Conservation (phyloP, 2,888 invertebrate species). For the Ellobium chinense region DNA sequence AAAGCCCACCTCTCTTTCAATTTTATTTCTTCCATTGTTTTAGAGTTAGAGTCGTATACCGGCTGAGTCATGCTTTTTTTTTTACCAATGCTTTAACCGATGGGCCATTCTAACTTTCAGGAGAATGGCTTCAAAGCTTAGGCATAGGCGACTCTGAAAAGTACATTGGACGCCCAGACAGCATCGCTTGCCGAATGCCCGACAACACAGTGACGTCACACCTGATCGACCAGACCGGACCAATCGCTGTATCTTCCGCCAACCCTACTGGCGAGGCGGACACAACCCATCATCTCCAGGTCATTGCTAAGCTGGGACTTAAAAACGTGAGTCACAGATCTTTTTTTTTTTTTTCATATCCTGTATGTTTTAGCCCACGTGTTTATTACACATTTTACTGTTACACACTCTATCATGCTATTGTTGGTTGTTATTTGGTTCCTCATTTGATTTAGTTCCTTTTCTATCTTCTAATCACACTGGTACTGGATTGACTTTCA, state of each 20-base stretch:
- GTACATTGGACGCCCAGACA: conserved; percentile 62
- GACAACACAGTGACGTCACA: conserved; percentile 61
- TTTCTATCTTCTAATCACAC: too few species aligned
- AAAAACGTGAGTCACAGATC: conserved; percentile 57
- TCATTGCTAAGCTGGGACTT: conserved; percentile 62
- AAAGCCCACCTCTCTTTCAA: too few species aligned
- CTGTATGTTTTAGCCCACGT: neutral
- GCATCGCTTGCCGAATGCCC: conserved; percentile 66
- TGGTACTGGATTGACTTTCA: too few species aligned
- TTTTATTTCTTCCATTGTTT: too few species aligned
- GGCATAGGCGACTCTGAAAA: conserved; percentile 60
- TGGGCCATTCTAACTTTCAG: conserved; percentile 50
- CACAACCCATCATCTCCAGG: conserved; percentile 65
- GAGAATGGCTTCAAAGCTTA: conserved; percentile 60
- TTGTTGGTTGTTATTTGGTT: too few species aligned
- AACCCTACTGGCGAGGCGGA: conserved; percentile 68
- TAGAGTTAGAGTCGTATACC: too few species aligned
- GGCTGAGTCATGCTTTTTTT: too few species aligned
- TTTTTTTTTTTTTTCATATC: too few species aligned
- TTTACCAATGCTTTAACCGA: too few species aligned
- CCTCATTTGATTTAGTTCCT: too few species aligned
- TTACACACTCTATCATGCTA: too few species aligned
- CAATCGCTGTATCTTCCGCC: conserved; percentile 63
- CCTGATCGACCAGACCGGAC: conserved; percentile 65
- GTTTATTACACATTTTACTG: neutral